Percentiles rank a stretch among this genome's conserved stretches.
phyloP scores from a whole-genome alignment of 2,113 vertebrate genomes.

The Cnemophilus loriae region DNA sequence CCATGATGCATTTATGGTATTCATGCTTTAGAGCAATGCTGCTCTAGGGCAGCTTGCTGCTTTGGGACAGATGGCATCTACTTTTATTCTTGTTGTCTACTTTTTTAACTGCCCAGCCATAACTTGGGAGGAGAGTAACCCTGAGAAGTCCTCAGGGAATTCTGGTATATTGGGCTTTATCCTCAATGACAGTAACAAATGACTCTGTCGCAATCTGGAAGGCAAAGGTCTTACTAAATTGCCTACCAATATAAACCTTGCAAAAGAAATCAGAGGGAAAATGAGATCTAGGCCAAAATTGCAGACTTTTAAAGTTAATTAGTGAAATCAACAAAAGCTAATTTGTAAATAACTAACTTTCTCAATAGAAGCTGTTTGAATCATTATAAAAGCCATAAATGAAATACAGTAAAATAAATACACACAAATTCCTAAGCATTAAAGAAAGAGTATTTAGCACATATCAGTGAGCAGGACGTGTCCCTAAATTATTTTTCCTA shows the following conservation, averaged over 20 bases:
- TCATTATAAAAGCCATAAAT: neutral
- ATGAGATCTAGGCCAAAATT: neutral
- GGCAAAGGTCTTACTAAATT: neutral
- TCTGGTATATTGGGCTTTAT: neutral
- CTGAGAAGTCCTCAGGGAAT: neutral
- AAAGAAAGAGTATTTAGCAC: neutral
- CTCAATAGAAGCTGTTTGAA: neutral
- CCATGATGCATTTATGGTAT: fast-evolving
- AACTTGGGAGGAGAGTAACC: neutral
- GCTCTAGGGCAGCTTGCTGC: neutral
- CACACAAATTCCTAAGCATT: neutral
- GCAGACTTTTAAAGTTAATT: neutral
- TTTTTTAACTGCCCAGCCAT: neutral
- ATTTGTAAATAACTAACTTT: neutral
- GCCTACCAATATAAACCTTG: neutral
- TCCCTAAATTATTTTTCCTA: neutral
- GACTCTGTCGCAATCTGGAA: neutral
- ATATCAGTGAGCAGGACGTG: neutral
- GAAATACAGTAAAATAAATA: neutral
- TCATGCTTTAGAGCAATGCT: neutral
- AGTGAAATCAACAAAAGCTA: neutral
- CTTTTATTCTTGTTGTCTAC: neutral
- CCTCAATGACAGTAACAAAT: neutral
- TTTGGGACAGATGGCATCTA: neutral
- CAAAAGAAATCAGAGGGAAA: neutral